Evolutionary conservation across 2,113 vertebrate genomes (phyloP), one percentile per base, ranked within the genome.

Genomic region (Scomber japonicus): DNA sequence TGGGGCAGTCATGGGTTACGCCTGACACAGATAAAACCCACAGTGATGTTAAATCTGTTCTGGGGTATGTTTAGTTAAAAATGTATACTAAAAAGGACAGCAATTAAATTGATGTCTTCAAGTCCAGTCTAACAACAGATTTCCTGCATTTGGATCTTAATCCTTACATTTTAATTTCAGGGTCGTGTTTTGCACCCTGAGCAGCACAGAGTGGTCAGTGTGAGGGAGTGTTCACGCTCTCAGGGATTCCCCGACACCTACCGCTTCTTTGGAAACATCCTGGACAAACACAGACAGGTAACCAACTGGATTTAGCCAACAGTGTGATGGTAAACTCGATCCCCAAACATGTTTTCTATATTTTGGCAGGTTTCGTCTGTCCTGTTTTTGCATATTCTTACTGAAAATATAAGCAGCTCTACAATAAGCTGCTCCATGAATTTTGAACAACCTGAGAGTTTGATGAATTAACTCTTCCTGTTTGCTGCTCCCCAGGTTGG

Each of bases 201-300:
- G 91, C 98, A 99, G 94, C 97, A 99, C 94, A 85, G 97, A 3
- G 98, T 99, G 49, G 98, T 99, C 80, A 99, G 98, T 0, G 97
- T 99, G 48, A 90, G 97, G 83, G 98, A 99, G 35, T 99, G 98
- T 0, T 95, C 97, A 0, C 96, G 98, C 11, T 99, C 98, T 50
- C 98, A 99, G 83, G 98, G 97, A 3, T 99, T 99, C 89, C 97
- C 97, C 0, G 98, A 99, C 82, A 97, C 97, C 50, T 99, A 97
- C 80, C 94, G 97, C 51, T 96, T 99, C 68, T 99, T 99, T 0
- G 97, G 98, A 40, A 99, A 99, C 80, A 81, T 98, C 81, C 93
- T 99, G 64, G 98, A 99, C 91, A 97, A 98, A 92, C 98, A 99
- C 95, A 92, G 98, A 85, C 98, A 99, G 96, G 97, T 98, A 78